A percentile compares a stretch with the other conserved stretches of the same genome.
Conservation (phyloP, 2,113 vertebrate species). For the Pseudopodoces humilis region DNA sequence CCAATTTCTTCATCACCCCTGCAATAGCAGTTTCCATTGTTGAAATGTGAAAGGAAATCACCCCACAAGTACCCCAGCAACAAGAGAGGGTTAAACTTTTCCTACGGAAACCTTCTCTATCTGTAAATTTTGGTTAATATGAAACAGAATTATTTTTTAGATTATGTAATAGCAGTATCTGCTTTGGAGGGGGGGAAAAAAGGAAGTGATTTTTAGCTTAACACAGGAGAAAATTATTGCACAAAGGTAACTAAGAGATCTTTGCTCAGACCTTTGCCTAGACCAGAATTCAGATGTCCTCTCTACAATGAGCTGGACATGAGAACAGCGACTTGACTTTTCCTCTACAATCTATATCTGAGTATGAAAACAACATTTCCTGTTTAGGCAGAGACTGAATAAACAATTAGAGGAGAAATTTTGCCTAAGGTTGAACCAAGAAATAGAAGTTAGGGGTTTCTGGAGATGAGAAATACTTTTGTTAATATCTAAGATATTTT, state of each 20-base stretch:
- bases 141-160: background rate
- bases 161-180: background rate
- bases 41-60: background rate
- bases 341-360: background rate
- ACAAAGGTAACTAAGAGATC: background rate
- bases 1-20: background rate
- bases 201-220: background rate
- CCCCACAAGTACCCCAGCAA: background rate
- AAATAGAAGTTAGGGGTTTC: background rate
- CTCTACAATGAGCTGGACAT: background rate
- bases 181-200: rapidly evolving
- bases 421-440: background rate
- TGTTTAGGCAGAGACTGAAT: background rate
- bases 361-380: background rate
- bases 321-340: background rate
- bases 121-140: background rate
- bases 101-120: background rate
- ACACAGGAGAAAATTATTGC: background rate
- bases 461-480: background rate
- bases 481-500: background rate
- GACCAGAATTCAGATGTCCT: background rate
- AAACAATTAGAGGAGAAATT: background rate
- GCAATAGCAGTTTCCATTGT: background rate
- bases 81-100: background rate
- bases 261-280: background rate